These are phyloP conservation scores for Drosophila bunnanda DNA, from an alignment of 2,888 invertebrate species.

Conservation along the genomic window DNA sequence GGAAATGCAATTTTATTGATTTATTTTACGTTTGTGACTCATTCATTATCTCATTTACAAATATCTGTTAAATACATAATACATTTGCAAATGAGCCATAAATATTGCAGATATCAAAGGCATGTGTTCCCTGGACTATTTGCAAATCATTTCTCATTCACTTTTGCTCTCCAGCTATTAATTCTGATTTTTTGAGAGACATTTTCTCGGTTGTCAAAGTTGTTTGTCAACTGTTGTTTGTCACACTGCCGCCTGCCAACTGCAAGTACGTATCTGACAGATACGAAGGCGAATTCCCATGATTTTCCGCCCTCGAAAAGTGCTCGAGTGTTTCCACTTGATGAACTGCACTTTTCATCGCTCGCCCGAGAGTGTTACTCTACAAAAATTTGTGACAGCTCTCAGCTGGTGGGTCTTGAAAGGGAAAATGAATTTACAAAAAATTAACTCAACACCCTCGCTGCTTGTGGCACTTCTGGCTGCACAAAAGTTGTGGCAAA, in stretches of 20 bases:
- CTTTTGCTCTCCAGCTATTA: slow-evolving; percentile 48
- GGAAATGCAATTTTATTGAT: neutral
- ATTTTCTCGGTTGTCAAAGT: slow-evolving; percentile 44
- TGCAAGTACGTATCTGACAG: slow-evolving; percentile 53
- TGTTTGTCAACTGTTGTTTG: slow-evolving; percentile 70
- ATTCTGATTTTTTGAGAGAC: slow-evolving; percentile 45
- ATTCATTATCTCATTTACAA: neutral
- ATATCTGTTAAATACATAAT: neutral
- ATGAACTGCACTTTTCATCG: slow-evolving; percentile 59
- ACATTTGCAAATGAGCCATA: neutral
- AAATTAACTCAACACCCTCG: slow-evolving; percentile 61
- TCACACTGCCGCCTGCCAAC: slow-evolving; percentile 45
- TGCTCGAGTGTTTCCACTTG: slow-evolving; percentile 55
- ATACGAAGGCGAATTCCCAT: slow-evolving; percentile 46
- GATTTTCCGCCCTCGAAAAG: slow-evolving; percentile 45
- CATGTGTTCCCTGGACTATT: slow-evolving; percentile 19
- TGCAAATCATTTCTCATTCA: slow-evolving; percentile 13
- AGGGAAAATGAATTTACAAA: slow-evolving; percentile 41
- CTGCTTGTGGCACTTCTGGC: slow-evolving; percentile 30
- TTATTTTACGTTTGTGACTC: neutral
- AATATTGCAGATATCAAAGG: neutral
- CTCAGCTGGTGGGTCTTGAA: slow-evolving; percentile 47
- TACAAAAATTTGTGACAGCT: slow-evolving; percentile 56
- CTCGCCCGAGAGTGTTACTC: slow-evolving; percentile 44
- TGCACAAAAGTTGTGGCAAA: slow-evolving; percentile 47